Percentiles rank a stretch among this genome's conserved stretches.
These are phyloP conservation scores for Chauna torquata DNA, from an alignment of 2,113 vertebrate genomes.

Conservation along the genomic window DNA sequence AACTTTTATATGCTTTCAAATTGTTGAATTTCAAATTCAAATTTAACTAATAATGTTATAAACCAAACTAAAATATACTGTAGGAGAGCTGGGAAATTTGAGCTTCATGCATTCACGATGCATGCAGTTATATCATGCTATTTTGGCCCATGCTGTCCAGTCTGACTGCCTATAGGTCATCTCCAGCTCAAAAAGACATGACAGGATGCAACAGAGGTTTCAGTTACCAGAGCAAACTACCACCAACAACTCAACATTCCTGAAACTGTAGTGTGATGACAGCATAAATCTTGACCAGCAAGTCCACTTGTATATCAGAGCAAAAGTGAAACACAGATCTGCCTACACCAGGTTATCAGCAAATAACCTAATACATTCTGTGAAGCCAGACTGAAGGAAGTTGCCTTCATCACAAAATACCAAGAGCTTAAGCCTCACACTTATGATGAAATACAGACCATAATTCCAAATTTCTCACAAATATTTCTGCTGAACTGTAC, in stretches of 20 bases:
- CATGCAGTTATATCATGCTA: accelerated
- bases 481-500: background rate
- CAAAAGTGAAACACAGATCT: background rate
- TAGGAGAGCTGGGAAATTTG: background rate
- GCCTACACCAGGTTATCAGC: background rate
- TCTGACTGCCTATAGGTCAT: background rate
- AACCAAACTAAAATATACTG: background rate
- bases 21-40: background rate
- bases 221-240: background rate
- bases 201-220: background rate
- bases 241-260: background rate
- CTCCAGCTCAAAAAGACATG: background rate
- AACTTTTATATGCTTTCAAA: background rate
- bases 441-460: background rate
- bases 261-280: background rate
- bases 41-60: background rate
- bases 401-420: background rate
- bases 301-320: background rate
- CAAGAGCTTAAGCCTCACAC: background rate
- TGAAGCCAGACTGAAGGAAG: background rate
- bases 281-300: background rate
- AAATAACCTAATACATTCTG: background rate
- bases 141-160: background rate
- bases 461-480: background rate
- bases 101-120: accelerated